Percentiles rank a stretch among this genome's conserved stretches.
Evolutionary conservation across 2,797 vertebrate genomes (phyloP).

Genomic region (Neosilurus hyrtlii): DNA sequence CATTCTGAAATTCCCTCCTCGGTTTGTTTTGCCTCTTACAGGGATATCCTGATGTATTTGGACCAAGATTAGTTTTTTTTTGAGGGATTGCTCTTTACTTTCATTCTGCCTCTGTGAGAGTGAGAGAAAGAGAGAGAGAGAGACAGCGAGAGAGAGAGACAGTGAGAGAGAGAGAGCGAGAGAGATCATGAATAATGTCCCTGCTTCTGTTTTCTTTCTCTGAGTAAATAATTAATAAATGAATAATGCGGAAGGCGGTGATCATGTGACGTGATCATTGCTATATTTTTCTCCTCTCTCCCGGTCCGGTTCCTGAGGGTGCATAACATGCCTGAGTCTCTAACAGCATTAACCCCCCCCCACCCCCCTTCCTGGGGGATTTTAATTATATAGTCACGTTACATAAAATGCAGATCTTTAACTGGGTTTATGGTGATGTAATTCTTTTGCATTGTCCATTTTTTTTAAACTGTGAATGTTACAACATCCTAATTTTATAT

Average conservation of each 20-base stretch:
- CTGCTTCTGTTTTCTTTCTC: background rate
- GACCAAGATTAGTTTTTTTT: background rate
- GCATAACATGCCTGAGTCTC: background rate
- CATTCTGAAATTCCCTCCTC: background rate
- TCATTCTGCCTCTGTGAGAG: background rate
- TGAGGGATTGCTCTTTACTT: conserved; percentile 5
- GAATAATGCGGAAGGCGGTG: conserved; percentile 17
- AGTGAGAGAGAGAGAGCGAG: background rate
- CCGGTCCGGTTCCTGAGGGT: background rate
- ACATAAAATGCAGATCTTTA: conserved; percentile 10
- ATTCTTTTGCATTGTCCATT: conserved; percentile 12
- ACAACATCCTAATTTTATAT: conserved; percentile 9
- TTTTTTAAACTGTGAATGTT: background rate
- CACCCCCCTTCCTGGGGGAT: background rate
- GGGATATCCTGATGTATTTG: conserved; percentile 17
- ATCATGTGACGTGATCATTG: conserved; percentile 16
- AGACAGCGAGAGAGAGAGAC: conserved; percentile 49
- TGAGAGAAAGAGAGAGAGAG: conserved; percentile 52
- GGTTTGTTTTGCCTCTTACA: background rate
- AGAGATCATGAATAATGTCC: conserved; percentile 9
- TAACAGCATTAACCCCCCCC: background rate
- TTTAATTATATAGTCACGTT: conserved; percentile 16
- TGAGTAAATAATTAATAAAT: conserved; percentile 38
- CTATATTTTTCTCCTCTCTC: conserved; percentile 2
- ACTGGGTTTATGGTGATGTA: conserved; percentile 26